A percentile compares a stretch with the other conserved stretches of the same genome.
phyloP scores from a whole-genome alignment of 2,888 invertebrate genomes.

The Lochmaea crataegi region DNA sequence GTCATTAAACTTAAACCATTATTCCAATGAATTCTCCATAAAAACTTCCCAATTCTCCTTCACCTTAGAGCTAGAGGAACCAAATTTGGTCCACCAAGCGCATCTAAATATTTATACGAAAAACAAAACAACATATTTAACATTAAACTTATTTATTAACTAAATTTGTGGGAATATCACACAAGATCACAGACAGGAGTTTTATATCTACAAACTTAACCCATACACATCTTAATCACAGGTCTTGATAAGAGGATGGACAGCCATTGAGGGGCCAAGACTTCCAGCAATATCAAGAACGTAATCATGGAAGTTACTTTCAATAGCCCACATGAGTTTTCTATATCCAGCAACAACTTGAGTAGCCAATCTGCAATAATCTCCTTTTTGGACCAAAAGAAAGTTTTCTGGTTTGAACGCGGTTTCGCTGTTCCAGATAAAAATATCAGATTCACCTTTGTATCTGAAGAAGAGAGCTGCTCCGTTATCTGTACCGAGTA shows the following conservation, averaged over 20 bases:
- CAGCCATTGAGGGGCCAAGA: constrained; percentile 68
- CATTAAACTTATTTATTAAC: constrained; percentile 36
- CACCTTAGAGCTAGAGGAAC: too few relatives aligned
- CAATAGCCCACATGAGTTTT: constrained; percentile 65
- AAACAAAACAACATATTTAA: constrained; percentile 10
- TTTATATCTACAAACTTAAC: constrained; percentile 12
- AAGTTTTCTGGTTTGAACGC: constrained; percentile 67
- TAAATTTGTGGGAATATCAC: constrained; percentile 32
- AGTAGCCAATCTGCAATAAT: constrained; percentile 71
- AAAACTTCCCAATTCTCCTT: too few relatives aligned
- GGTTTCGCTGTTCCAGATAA: constrained; percentile 70
- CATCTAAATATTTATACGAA: not conserved
- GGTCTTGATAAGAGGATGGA: constrained; percentile 42
- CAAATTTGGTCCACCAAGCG: too few relatives aligned
- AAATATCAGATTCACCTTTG: constrained; percentile 71
- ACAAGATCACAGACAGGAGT: constrained; percentile 43
- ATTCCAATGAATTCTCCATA: too few relatives aligned
- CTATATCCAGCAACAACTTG: constrained; percentile 67
- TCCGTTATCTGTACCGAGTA: constrained; percentile 74
- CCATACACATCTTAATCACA: constrained; percentile 26
- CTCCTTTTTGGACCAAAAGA: constrained; percentile 69
- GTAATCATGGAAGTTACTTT: constrained; percentile 75
- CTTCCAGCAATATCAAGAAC: constrained; percentile 73
- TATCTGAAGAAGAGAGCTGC: constrained; percentile 71
- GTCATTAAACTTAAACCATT: too few relatives aligned